These are phyloP conservation scores for Cosmia trapezina DNA, from an alignment of 2,888 invertebrate genomes.

Conservation along the genomic window DNA sequence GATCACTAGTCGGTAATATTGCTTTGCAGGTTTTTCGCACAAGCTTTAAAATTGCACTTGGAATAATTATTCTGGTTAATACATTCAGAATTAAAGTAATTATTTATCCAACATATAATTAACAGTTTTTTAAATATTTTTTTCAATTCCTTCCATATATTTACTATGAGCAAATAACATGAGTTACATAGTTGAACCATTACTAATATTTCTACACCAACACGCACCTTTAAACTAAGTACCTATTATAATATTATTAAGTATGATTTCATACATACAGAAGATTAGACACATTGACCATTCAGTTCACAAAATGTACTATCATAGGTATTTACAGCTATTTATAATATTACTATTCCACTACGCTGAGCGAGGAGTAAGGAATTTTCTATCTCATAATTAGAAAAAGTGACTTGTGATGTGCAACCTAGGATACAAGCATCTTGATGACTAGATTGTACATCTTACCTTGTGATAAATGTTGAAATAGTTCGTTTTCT, in stretches of 20 bases:
- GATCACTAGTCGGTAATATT: constrained; percentile 53
- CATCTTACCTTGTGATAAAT: constrained; percentile 41
- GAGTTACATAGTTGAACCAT: constrained; percentile 38
- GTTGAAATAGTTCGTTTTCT: constrained; percentile 37
- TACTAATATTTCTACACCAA: constrained; percentile 54
- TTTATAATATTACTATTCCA: constrained; percentile 52
- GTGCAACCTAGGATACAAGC: constrained; percentile 55
- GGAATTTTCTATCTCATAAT: constrained; percentile 45
- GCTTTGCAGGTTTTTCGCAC: constrained; percentile 48
- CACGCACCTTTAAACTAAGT: constrained; percentile 51
- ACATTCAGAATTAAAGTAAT: constrained; percentile 40
- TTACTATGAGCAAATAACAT: constrained; percentile 61
- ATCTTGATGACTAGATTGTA: constrained; percentile 53
- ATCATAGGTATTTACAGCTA: constrained; percentile 61
- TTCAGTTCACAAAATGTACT: constrained; percentile 51
- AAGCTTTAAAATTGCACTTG: constrained; percentile 49
- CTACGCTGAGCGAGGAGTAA: constrained; percentile 53
- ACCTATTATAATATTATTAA: constrained; percentile 43
- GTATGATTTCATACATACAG: constrained; percentile 47
- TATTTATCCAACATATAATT: constrained; percentile 38
- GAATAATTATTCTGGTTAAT: constrained; percentile 38
- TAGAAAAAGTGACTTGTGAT: constrained; percentile 28
- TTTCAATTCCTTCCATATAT: constrained; percentile 68
- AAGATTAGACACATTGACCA: constrained; percentile 53
- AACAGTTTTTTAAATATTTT: constrained; percentile 33